Conservation (phyloP, 53 echinoderm and acorn worm genomes). For the Actinopyga echinites region DNA sequence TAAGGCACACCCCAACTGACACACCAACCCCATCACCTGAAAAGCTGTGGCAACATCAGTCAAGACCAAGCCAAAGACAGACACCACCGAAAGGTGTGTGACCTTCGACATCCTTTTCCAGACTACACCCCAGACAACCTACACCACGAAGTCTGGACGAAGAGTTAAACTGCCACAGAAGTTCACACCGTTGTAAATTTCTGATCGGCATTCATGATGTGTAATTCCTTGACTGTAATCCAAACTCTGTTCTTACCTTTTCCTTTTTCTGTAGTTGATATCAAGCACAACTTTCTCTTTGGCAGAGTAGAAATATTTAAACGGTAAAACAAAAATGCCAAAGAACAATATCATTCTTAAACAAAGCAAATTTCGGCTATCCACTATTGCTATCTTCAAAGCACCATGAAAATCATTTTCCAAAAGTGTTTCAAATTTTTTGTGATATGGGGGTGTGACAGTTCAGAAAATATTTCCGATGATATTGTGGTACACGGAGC, state of each 20-base stretch:
- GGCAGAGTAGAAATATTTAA: too few relatives aligned
- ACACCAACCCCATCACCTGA: not conserved
- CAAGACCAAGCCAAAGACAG: not conserved
- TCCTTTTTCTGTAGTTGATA: too few relatives aligned
- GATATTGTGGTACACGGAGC: constrained; percentile 53
- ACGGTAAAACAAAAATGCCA: too few relatives aligned
- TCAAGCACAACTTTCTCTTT: too few relatives aligned
- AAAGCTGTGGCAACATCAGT: not conserved
- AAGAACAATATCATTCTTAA: too few relatives aligned
- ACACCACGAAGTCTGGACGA: not conserved
- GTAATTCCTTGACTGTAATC: too few relatives aligned
- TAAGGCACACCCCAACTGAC: not conserved
- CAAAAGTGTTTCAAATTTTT: too few relatives aligned
- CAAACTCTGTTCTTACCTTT: too few relatives aligned
- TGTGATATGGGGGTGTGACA: constrained; percentile 27
- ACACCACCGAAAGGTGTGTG: not conserved
- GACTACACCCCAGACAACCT: not conserved
- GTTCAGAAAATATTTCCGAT: constrained; percentile 51
- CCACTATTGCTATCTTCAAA: too few relatives aligned
- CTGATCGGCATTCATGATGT: not conserved
- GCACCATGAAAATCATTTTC: too few relatives aligned
- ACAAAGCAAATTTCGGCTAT: too few relatives aligned
- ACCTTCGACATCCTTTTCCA: not conserved
- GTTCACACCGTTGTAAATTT: not conserved
- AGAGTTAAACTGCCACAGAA: not conserved